Evolutionary conservation across 2,113 vertebrate genomes (phyloP).

Genomic region (Laterallus jamaicensis): DNA sequence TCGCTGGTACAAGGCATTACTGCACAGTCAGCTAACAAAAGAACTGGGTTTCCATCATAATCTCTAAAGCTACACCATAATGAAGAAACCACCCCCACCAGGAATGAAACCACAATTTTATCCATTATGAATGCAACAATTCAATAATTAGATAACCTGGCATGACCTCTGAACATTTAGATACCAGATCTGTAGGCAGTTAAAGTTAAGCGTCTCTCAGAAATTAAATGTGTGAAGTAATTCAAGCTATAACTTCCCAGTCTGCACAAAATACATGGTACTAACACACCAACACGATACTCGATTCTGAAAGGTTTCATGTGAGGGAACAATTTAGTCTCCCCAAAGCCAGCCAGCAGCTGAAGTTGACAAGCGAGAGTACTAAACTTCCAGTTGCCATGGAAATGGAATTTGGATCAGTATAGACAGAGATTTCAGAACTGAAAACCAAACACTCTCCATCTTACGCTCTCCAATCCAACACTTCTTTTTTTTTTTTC

Average conservation of each 20-base stretch:
- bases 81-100: not conserved
- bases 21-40: not conserved
- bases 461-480: not conserved
- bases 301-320: not conserved
- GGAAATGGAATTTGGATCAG: constrained; percentile 29
- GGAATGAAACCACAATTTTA: not conserved
- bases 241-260: not conserved
- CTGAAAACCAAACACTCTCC: not conserved
- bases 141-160: not conserved
- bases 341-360: not conserved
- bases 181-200: not conserved
- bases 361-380: not conserved
- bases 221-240: not conserved
- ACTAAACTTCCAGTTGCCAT: constrained; percentile 27
- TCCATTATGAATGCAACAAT: not conserved
- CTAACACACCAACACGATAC: not conserved
- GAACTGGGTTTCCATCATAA: not conserved
- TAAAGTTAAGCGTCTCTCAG: not conserved
- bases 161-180: not conserved
- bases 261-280: not conserved
- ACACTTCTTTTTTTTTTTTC: not conserved
- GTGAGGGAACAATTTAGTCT: not conserved
- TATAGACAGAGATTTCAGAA: not conserved
- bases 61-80: not conserved
- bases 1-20: not conserved